Evolutionary conservation across 2,797 vertebrate species (phyloP).

Genomic region (Acomys russatus): DNA sequence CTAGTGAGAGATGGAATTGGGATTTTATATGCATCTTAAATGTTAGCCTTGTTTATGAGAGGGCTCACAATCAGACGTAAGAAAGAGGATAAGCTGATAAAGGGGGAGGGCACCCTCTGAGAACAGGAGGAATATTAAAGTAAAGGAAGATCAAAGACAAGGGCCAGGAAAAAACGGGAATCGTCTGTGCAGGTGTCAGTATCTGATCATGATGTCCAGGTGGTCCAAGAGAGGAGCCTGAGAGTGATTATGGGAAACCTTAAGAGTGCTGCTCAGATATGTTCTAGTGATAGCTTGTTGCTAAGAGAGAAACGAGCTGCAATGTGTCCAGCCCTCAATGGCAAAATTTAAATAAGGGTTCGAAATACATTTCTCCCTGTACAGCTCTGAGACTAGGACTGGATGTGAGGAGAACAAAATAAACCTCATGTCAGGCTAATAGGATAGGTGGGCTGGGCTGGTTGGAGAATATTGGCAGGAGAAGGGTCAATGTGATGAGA

Average conservation of each 20-base stretch:
- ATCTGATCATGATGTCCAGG: background rate
- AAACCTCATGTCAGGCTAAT: background rate
- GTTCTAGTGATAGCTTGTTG: background rate
- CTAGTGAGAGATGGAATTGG: background rate
- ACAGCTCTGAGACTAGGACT: background rate
- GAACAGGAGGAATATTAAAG: background rate
- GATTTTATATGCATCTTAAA: slow-evolving; percentile 32
- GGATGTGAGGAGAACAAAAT: slow-evolving; percentile 16
- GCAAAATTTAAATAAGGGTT: background rate
- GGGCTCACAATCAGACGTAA: background rate
- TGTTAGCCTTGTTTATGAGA: background rate
- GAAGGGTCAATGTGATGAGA: background rate
- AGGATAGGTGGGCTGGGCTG: background rate
- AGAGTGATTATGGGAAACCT: background rate
- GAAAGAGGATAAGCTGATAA: background rate
- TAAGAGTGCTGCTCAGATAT: background rate
- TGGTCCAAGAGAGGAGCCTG: background rate
- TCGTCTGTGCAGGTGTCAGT: background rate
- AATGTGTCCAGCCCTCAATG: background rate
- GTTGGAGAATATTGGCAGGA: background rate
- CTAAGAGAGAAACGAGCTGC: background rate
- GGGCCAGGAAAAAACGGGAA: background rate
- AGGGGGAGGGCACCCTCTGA: background rate
- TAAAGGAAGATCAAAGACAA: background rate
- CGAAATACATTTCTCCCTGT: background rate